phyloP scores from a whole-genome alignment of 2,888 invertebrate genomes.

The Tortrix viridana region DNA sequence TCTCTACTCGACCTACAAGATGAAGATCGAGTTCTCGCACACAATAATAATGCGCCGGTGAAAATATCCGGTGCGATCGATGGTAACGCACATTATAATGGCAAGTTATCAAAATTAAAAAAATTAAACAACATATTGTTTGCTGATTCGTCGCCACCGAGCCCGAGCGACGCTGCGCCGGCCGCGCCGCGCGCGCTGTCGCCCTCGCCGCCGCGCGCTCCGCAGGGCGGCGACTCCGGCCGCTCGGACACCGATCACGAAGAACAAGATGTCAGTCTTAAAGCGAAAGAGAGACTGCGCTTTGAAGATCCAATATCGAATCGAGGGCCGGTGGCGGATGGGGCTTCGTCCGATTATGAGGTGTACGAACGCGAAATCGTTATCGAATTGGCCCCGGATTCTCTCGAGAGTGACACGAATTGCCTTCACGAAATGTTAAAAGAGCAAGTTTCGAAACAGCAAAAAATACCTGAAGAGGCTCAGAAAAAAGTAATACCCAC shows the following conservation, averaged over 20 bases:
- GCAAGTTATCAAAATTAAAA: too few relatives aligned
- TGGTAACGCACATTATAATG: conserved; percentile 18
- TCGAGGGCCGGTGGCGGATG: conserved; percentile 2
- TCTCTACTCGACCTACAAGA: too few relatives aligned
- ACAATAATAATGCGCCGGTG: not conserved
- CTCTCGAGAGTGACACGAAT: conserved; percentile 15
- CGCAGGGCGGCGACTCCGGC: not conserved
- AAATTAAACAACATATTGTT: conserved; percentile 10
- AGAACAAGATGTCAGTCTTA: not conserved
- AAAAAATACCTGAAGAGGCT: not conserved
- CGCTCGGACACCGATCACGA: not conserved
- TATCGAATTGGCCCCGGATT: conserved; percentile 26
- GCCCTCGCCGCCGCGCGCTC: not conserved
- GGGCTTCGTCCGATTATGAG: conserved; percentile 16
- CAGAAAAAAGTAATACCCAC: conserved; percentile 41
- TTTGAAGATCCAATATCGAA: conserved; percentile 17
- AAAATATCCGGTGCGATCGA: not conserved
- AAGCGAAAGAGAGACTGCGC: conserved; percentile 19
- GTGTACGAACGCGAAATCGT: conserved; percentile 21
- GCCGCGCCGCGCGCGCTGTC: not conserved
- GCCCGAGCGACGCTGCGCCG: not conserved
- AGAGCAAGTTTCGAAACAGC: conserved; percentile 8
- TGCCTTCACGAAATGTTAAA: conserved; percentile 16
- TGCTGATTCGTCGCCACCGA: conserved; percentile 9
- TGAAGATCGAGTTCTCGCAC: not conserved